These are phyloP conservation scores for Amblyraja radiata DNA, from an alignment of 2,797 vertebrate genomes.

Conservation along the genomic window DNA sequence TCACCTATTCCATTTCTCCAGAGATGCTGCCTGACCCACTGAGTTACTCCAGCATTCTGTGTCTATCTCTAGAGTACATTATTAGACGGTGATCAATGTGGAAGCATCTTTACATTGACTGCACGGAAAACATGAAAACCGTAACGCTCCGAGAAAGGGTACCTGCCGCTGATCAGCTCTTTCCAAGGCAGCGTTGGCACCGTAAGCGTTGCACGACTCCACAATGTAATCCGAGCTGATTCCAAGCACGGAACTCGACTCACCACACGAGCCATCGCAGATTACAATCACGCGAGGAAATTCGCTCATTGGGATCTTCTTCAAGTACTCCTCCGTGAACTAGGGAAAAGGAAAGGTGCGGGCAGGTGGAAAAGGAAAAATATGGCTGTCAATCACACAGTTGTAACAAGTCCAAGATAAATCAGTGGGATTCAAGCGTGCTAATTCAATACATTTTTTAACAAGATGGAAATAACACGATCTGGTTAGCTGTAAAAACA, in stretches of 20 bases:
- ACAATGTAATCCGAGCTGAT: conserved; percentile 65
- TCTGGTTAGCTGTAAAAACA: neutral
- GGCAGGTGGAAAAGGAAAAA: neutral
- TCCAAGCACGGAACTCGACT: conserved; percentile 64
- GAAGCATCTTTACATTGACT: no score
- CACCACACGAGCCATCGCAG: conserved; percentile 61
- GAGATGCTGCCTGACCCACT: no score
- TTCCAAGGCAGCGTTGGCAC: conserved; percentile 62
- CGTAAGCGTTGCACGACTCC: conserved; percentile 65
- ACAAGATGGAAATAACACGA: neutral
- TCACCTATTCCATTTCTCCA: no score
- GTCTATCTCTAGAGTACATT: no score
- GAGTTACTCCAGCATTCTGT: no score
- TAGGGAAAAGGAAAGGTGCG: conserved; percentile 37
- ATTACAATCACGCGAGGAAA: conserved; percentile 59
- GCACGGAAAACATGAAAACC: neutral
- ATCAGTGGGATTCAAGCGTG: neutral
- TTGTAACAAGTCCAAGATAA: neutral
- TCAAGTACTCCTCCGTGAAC: conserved; percentile 62
- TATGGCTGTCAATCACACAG: neutral
- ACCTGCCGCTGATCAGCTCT: conserved; percentile 67
- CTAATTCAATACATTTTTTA: neutral
- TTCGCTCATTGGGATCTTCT: conserved; percentile 52
- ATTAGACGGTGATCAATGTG: no score
- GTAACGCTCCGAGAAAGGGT: neutral